Evolutionary conservation across 2,888 invertebrate species (phyloP).

Genomic region (Sphinx pinastri): DNA sequence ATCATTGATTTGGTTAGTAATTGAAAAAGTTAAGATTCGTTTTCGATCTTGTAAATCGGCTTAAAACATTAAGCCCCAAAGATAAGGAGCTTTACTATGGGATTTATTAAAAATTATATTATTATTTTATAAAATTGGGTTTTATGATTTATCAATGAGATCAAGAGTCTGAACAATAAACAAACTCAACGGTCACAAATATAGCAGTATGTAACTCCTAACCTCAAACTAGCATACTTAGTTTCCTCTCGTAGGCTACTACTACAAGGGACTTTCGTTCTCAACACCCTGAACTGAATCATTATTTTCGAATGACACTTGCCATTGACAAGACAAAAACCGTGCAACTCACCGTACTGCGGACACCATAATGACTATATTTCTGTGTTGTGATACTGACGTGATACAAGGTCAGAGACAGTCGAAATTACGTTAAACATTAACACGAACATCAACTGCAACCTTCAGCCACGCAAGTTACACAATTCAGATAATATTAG

Average conservation of each 20-base stretch:
- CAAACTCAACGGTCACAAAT: too few species aligned
- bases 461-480: conserved; percentile 7
- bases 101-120: not conserved
- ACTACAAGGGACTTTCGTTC: too few species aligned
- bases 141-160: not conserved
- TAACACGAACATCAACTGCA: not conserved
- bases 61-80: not conserved
- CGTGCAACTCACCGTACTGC: too few species aligned
- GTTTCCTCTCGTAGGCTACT: too few species aligned
- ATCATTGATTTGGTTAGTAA: not conserved
- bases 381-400: not conserved
- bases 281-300: too few species aligned
- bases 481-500: conserved; percentile 11
- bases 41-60: not conserved
- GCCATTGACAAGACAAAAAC: too few species aligned
- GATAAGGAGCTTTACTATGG: not conserved
- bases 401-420: not conserved
- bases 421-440: not conserved
- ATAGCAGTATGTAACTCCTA: too few species aligned
- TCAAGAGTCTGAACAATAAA: not conserved
- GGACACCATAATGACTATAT: too few species aligned
- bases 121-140: not conserved
- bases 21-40: not conserved
- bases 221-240: too few species aligned
- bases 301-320: too few species aligned